phyloP scores from a whole-genome alignment of 2,797 vertebrate genomes.

The Zalophus californianus region DNA sequence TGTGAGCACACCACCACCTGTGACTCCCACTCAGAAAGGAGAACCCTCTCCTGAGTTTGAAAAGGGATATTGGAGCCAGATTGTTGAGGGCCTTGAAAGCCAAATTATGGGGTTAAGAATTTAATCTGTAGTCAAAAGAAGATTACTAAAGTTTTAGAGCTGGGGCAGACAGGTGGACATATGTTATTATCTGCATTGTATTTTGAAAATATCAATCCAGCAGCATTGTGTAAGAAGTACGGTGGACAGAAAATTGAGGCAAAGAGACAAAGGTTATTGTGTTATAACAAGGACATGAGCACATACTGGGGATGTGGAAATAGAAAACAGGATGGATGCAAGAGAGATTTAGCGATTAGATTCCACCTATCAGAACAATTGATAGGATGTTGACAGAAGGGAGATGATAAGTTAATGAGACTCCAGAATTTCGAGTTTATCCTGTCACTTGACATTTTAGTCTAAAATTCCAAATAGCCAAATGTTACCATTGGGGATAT shows the following conservation, averaged over 20 bases:
- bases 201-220: constrained; percentile 41
- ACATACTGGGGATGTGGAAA: background rate
- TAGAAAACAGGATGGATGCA: background rate
- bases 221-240: background rate
- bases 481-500: background rate
- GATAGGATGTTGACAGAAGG: background rate
- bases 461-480: constrained; percentile 60
- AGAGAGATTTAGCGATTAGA: constrained; percentile 36
- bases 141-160: constrained; percentile 50
- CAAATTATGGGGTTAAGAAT: constrained; percentile 51
- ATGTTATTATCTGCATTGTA: background rate
- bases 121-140: constrained; percentile 56
- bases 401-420: background rate
- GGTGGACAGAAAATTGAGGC: background rate
- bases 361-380: background rate
- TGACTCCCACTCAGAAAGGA: background rate
- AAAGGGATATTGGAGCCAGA: constrained; percentile 29
- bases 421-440: constrained; percentile 22
- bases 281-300: background rate
- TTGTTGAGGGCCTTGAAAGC: constrained; percentile 8
- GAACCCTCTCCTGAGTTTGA: background rate
- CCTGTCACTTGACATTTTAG: background rate
- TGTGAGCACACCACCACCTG: background rate
- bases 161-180: background rate
- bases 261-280: constrained; percentile 14